These are phyloP conservation scores for Gymnoscopelus microlampas DNA, from an alignment of 2,797 vertebrate species.

Conservation along the genomic window DNA sequence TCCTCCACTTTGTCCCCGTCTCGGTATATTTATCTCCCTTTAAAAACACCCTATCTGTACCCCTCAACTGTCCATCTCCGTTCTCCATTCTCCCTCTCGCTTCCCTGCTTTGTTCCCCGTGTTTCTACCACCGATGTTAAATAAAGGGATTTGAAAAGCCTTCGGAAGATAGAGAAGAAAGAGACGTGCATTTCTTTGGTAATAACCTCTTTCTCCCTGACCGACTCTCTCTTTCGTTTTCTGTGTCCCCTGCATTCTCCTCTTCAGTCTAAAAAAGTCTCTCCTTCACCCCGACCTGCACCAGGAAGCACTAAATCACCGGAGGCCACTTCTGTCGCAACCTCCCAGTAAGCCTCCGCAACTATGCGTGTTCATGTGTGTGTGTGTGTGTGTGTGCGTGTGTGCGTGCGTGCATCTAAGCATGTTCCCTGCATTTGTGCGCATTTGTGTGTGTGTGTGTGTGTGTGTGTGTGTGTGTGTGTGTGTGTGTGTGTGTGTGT, in stretches of 20 bases:
- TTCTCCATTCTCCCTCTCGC: no score
- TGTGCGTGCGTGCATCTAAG: no score
- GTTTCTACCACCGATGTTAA: no score
- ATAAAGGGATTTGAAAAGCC: neutral
- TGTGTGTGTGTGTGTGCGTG: neutral
- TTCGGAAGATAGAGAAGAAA: neutral
- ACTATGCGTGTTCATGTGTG: conserved; percentile 24
- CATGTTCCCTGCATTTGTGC: neutral
- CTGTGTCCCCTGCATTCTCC: neutral
- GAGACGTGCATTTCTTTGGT: conserved; percentile 3
- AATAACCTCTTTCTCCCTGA: neutral
- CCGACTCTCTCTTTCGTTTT: neutral
- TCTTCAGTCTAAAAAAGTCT: conserved; percentile 32
- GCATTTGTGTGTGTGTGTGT: no score
- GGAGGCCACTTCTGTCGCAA: conserved; percentile 57
- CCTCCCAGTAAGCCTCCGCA: conserved; percentile 34
- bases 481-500: no score
- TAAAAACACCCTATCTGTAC: no score
- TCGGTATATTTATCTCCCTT: no score
- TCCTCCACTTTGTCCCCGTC: no score
- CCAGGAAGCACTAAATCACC: conserved; percentile 71
- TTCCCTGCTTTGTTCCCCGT: no score
- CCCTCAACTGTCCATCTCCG: no score
- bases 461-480: no score
- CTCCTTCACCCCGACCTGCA: conserved; percentile 53